These are phyloP conservation scores for Agelaius phoeniceus DNA, from an alignment of 2,113 vertebrate species.

Conservation along the genomic window DNA sequence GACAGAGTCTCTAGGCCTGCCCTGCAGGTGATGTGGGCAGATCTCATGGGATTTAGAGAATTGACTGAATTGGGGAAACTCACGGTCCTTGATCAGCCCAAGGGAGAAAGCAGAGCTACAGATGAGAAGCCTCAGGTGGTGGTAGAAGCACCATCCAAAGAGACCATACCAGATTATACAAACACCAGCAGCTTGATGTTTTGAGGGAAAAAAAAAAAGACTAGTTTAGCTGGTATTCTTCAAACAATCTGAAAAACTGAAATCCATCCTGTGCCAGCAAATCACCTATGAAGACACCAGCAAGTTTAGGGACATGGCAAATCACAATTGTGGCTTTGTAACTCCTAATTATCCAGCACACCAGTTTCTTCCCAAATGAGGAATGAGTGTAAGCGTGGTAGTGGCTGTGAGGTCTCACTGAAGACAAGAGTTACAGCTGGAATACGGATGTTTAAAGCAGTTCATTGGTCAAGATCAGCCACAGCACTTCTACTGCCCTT, in stretches of 20 bases:
- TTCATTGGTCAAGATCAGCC: accelerated
- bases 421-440: background rate
- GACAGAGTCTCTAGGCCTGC: background rate
- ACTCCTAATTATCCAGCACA: background rate
- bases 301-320: background rate
- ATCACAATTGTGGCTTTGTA: background rate
- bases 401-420: background rate
- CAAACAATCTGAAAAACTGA: background rate
- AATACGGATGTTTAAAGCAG: background rate
- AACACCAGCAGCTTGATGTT: background rate
- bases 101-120: accelerated
- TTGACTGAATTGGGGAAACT: background rate
- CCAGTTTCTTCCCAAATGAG: background rate
- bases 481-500: background rate
- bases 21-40: background rate
- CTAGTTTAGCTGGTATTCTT: background rate
- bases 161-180: background rate
- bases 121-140: background rate
- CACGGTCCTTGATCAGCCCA: background rate
- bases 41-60: background rate
- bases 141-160: background rate
- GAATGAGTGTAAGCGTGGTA: too few relatives aligned
- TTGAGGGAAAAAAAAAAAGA: background rate
- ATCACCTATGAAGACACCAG: background rate
- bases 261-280: background rate